Evolutionary conservation across 2,797 vertebrate genomes (phyloP).

Genomic region (Scolopax bukidnonensis): DNA sequence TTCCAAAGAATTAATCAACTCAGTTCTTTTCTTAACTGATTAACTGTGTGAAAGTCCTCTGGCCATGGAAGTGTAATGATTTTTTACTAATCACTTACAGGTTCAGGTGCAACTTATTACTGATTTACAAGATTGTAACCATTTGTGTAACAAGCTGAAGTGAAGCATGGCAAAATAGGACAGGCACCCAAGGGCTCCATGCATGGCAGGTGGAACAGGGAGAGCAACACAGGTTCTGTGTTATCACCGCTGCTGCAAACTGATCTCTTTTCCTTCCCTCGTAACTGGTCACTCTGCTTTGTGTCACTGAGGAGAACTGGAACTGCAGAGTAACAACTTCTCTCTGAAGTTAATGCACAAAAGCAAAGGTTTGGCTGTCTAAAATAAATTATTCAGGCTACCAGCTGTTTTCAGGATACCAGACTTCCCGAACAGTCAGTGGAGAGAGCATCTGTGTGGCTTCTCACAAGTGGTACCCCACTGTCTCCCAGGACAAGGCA

Average conservation of each 20-base stretch:
- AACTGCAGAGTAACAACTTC: background rate
- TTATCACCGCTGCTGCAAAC: background rate
- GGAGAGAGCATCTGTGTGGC: background rate
- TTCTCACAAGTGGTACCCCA: background rate
- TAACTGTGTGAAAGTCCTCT: constrained; percentile 64
- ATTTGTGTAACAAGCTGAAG: background rate
- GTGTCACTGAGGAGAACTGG: background rate
- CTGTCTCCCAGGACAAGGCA: background rate
- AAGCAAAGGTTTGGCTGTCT: background rate
- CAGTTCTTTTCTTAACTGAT: constrained; percentile 37
- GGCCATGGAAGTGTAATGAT: constrained; percentile 24
- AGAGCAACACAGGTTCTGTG: background rate
- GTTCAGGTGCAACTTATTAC: constrained; percentile 56
- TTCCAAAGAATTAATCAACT: constrained; percentile 12
- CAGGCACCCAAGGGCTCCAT: background rate
- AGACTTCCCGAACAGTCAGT: background rate
- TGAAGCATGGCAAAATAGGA: background rate
- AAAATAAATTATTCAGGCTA: background rate
- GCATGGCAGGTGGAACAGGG: background rate
- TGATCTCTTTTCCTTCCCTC: background rate
- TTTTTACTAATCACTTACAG: constrained; percentile 53
- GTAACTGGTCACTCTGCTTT: background rate
- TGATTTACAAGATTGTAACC: constrained; percentile 52
- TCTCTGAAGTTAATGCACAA: background rate
- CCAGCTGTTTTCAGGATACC: background rate